Percentiles rank a stretch among this genome's conserved stretches.
Evolutionary conservation across 2,113 vertebrate genomes (phyloP).

Genomic region (Zosterops japonicus): DNA sequence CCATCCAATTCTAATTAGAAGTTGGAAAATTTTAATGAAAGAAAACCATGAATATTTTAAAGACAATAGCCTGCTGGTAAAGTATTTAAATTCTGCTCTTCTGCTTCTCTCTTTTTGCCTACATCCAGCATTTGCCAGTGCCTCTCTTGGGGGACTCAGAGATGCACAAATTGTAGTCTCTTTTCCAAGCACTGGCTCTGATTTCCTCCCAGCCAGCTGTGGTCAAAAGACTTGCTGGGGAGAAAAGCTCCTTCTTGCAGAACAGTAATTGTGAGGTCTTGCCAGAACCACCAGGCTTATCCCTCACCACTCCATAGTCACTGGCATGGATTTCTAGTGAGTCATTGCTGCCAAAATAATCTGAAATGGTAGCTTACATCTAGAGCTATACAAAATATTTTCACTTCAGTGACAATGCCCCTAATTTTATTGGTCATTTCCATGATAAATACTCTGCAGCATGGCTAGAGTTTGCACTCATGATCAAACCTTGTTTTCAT

Average conservation of each 20-base stretch:
- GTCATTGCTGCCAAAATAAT: background rate
- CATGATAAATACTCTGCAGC: background rate
- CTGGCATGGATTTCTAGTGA: background rate
- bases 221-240: background rate
- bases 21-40: constrained; percentile 26
- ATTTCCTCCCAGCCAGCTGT: constrained; percentile 4
- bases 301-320: background rate
- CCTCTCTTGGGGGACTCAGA: background rate
- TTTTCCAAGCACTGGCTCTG: background rate
- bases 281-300: background rate
- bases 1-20: constrained; percentile 33
- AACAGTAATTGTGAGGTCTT: background rate
- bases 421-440: background rate
- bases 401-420: background rate
- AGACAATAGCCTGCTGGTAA: constrained; percentile 27
- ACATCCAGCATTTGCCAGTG: background rate
- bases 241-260: constrained; percentile 15
- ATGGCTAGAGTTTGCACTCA: background rate
- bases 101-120: background rate
- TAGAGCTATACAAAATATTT: background rate
- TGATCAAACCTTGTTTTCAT: background rate
- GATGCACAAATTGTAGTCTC: background rate
- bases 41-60: constrained; percentile 44
- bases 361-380: background rate
- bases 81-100: background rate